Percentiles rank a stretch among this genome's conserved stretches.
Evolutionary conservation across 2,888 invertebrate genomes (phyloP).

Genomic region (Dynastes hyllus): DNA sequence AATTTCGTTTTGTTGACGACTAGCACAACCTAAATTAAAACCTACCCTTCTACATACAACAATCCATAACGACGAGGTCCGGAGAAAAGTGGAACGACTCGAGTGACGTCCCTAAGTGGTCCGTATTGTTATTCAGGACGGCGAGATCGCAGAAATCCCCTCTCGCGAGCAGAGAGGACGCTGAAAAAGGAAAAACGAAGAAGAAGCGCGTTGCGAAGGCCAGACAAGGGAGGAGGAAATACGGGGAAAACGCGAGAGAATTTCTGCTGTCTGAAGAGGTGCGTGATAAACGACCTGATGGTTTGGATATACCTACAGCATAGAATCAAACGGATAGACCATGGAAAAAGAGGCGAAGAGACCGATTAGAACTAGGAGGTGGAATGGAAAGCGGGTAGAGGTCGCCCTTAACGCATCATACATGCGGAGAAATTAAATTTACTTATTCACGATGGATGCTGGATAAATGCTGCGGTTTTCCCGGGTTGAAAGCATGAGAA

Average conservation of each 20-base stretch:
- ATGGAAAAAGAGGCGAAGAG: not conserved
- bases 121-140: slow-evolving; percentile 49
- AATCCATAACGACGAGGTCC: slow-evolving; percentile 45
- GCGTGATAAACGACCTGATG: slow-evolving; percentile 46
- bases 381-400: slow-evolving; percentile 16
- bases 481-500: too few species aligned
- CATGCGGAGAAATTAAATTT: slow-evolving; percentile 37
- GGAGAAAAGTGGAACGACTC: slow-evolving; percentile 51
- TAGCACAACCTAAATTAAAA: slow-evolving; percentile 51
- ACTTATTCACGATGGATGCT: slow-evolving; percentile 13
- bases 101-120: slow-evolving; percentile 48
- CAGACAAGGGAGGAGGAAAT: not conserved
- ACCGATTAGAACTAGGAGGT: not conserved
- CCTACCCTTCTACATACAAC: slow-evolving; percentile 9
- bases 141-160: slow-evolving; percentile 28
- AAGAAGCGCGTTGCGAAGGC: not conserved
- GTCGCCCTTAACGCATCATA: not conserved
- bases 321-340: not conserved
- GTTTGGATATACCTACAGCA: slow-evolving; percentile 18
- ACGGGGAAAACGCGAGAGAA: not conserved
- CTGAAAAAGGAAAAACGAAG: not conserved
- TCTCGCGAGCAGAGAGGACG: not conserved
- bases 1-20: too few species aligned
- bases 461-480: not conserved
- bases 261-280: slow-evolving; percentile 25